These are phyloP conservation scores for Peromyscus polionotus DNA, from an alignment of 2,113 vertebrate genomes.

Conservation along the genomic window DNA sequence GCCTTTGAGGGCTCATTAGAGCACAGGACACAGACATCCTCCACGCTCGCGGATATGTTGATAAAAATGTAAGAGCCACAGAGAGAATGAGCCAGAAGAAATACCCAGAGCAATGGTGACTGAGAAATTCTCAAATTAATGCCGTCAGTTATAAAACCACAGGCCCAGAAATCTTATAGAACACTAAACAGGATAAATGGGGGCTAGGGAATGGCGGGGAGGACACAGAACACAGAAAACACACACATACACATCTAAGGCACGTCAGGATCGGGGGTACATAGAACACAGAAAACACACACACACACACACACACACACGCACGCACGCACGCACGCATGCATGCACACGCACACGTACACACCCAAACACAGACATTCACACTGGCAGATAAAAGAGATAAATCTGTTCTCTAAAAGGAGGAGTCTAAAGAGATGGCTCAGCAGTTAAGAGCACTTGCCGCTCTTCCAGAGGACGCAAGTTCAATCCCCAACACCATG, in stretches of 20 bases:
- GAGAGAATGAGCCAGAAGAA: not conserved
- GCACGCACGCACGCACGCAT: not conserved
- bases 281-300: not conserved
- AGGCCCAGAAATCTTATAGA: not conserved
- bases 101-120: not conserved
- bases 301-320: not conserved
- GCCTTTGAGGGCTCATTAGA: not conserved
- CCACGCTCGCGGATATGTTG: not conserved
- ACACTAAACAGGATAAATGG: not conserved
- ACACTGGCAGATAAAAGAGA: not conserved
- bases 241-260: not conserved
- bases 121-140: not conserved
- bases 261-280: no score
- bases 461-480: not conserved
- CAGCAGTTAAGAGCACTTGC: not conserved
- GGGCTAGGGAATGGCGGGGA: no score
- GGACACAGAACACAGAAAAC: not conserved
- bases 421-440: no score
- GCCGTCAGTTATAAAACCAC: not conserved
- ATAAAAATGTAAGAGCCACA: not conserved
- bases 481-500: not conserved
- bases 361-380: not conserved
- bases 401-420: no score
- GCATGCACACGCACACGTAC: no score
- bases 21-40: not conserved